A percentile compares a stretch with the other conserved stretches of the same genome.
Evolutionary conservation across 30 jellyfish, hydroid and myxozoan genomes (phyloP).

Genomic region (Chrysaora quinquecirrha): DNA sequence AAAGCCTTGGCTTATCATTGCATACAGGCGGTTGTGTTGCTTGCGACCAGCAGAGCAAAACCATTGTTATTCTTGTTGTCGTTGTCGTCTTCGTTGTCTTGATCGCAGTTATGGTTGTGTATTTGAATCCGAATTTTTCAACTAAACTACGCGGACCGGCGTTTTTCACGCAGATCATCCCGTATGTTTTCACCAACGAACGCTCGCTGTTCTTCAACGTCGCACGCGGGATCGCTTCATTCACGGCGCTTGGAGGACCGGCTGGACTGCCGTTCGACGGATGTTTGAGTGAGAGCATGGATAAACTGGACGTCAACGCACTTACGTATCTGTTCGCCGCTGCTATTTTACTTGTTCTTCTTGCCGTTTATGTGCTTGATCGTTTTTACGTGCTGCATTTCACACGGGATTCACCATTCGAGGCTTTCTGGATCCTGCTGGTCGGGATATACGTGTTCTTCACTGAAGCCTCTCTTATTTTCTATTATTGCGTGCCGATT

Average conservation of each 20-base stretch:
- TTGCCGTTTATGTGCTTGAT: constrained; percentile 41
- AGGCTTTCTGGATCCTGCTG: constrained; percentile 78
- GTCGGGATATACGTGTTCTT: constrained; percentile 64
- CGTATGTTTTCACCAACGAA: constrained; percentile 32
- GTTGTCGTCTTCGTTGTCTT: constrained; percentile 20
- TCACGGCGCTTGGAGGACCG: constrained; percentile 75
- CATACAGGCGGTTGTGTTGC: constrained; percentile 23
- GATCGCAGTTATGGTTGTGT: constrained; percentile 35
- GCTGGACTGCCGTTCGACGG: constrained; percentile 67
- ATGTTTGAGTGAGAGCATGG: constrained; percentile 49
- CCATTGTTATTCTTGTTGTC: constrained; percentile 6
- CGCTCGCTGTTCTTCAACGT: constrained; percentile 8
- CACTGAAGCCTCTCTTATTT: constrained; percentile 64
- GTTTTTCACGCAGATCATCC: constrained; percentile 66
- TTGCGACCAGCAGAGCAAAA: constrained; percentile 7
- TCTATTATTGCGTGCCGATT: constrained; percentile 69
- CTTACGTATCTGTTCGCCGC: constrained; percentile 62
- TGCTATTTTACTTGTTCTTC: constrained; percentile 44
- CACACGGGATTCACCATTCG: constrained; percentile 73
- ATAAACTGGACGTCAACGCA: constrained; percentile 43
- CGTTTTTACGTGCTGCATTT: constrained; percentile 63
- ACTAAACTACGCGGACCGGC: constrained; percentile 74
- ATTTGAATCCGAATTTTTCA: constrained; percentile 63
- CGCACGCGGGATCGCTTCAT: constrained; percentile 31
- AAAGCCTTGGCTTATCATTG: constrained; percentile 37